Conservation (phyloP, 2,888 invertebrate species). For the Morpho deidamia region DNA sequence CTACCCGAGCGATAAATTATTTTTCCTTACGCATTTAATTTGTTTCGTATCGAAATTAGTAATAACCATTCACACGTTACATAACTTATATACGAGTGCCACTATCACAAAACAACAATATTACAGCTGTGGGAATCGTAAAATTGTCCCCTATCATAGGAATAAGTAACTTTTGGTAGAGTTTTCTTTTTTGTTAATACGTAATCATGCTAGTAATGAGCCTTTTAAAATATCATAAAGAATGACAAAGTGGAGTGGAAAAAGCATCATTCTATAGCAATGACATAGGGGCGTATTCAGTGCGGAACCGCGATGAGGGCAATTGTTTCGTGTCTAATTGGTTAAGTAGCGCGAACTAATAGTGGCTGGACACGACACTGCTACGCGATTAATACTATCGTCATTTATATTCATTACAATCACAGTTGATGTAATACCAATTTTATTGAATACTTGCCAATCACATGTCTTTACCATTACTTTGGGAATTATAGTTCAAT, state of each 20-base stretch:
- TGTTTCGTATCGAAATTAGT: conserved; percentile 41
- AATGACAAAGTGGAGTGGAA: conserved; percentile 64
- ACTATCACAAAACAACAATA: conserved; percentile 62
- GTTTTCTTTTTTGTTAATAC: conserved; percentile 54
- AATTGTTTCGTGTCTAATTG: conserved; percentile 74
- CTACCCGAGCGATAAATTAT: conserved; percentile 25
- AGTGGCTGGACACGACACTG: conserved; percentile 59
- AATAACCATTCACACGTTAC: conserved; percentile 47
- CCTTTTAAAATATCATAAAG: conserved; percentile 73
- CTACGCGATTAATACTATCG: conserved; percentile 30
- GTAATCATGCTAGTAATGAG: conserved; percentile 58
- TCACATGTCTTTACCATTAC: too few relatives aligned
- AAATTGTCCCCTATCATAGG: conserved; percentile 70
- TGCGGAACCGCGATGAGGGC: conserved; percentile 57
- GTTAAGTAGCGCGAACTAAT: conserved; percentile 72
- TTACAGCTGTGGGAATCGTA: conserved; percentile 53
- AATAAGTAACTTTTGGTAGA: conserved; percentile 40
- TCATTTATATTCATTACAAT: conserved; percentile 29
- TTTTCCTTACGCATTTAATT: conserved; percentile 47
- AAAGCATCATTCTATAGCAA: conserved; percentile 48
- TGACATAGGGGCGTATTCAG: conserved; percentile 76
- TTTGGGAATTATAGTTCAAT: too few relatives aligned
- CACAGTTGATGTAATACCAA: conserved; percentile 17
- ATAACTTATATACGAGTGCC: conserved; percentile 61
- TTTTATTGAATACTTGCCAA: conserved; percentile 1